Conservation (phyloP, 92 coral and sea anemone genomes). For the Zoanthus solanderi region DNA sequence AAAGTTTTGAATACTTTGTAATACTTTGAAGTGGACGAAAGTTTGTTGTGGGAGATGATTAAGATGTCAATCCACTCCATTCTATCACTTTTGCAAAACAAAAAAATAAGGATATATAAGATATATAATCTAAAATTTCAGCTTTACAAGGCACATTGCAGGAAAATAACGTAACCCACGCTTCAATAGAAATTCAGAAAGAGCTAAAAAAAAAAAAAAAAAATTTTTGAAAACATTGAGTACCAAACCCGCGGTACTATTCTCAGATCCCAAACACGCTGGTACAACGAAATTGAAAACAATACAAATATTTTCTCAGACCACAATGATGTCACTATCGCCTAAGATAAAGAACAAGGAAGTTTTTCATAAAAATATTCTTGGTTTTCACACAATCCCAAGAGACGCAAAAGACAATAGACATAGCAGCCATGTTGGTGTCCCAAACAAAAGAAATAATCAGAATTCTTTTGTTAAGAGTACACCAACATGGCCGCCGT, state of each 20-base stretch:
- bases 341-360: not conserved
- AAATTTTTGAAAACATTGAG: not conserved
- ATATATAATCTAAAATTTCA: not conserved
- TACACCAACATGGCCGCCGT: no score
- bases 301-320: no score
- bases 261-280: conserved; percentile 24
- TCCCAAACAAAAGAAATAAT: no score
- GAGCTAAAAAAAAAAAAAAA: not conserved
- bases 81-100: conserved; percentile 16
- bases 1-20: no score
- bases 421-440: no score
- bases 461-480: no score
- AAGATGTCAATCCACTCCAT: not conserved
- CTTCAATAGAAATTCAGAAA: no score
- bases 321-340: not conserved
- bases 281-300: not conserved
- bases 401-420: no score
- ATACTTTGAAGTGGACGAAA: not conserved
- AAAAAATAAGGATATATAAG: not conserved
- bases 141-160: not conserved
- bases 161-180: not conserved
- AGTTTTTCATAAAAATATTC: no score
- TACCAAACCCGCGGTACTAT: conserved; percentile 5
- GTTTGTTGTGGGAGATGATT: not conserved
- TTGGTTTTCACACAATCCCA: no score